Conservation (phyloP, 2,888 invertebrate species). For the Zygogramma bicolorata region DNA sequence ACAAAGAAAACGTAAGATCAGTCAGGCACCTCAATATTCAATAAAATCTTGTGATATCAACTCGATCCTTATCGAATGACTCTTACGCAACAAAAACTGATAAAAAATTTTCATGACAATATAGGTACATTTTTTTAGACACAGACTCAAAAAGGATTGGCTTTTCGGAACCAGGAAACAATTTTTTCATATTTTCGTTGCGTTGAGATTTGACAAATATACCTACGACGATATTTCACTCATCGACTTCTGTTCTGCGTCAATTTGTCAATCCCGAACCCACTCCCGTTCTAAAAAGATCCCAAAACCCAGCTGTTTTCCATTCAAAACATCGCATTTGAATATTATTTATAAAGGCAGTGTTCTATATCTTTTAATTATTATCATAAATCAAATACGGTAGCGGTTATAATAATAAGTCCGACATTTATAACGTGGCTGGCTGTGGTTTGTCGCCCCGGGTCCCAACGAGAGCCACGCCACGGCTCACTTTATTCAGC, state of each 20-base stretch:
- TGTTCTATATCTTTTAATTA: conserved; percentile 42
- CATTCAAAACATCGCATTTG: neutral
- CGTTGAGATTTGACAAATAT: too few relatives aligned
- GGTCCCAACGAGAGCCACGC: conserved; percentile 35
- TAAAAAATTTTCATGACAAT: too few relatives aligned
- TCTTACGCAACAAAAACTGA: too few relatives aligned
- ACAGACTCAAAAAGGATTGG: too few relatives aligned
- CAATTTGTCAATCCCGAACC: neutral
- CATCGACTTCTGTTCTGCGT: neutral
- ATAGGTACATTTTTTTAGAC: too few relatives aligned
- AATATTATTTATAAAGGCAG: neutral
- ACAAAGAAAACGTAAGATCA: too few relatives aligned
- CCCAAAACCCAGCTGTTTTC: neutral
- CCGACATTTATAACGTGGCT: conserved; percentile 50
- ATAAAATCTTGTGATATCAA: too few relatives aligned
- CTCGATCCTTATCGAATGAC: too few relatives aligned
- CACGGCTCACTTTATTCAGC: conserved; percentile 35
- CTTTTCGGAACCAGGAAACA: too few relatives aligned
- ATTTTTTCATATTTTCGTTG: too few relatives aligned
- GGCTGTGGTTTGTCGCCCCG: conserved; percentile 52
- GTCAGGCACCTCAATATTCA: too few relatives aligned
- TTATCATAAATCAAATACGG: conserved; percentile 53
- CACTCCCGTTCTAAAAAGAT: neutral
- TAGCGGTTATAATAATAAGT: conserved; percentile 52
- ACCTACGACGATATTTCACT: neutral